Evolutionary conservation across 1,140 invertebrate genomes (phyloP).

Genomic region (Papilio glaucus): DNA sequence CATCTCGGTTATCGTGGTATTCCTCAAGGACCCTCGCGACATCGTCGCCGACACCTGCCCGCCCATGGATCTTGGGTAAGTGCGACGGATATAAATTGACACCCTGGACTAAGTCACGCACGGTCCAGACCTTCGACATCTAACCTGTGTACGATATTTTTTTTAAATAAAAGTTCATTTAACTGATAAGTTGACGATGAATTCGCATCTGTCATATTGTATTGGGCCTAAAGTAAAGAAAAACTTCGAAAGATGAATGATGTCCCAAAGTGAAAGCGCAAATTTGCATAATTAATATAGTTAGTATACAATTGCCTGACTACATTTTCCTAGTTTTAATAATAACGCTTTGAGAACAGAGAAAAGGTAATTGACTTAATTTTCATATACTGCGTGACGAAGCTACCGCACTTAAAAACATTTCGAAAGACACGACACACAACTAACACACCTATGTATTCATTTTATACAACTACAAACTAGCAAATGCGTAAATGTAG

Average conservation of each 20-base stretch:
- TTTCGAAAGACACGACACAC: slow-evolving; percentile 1
- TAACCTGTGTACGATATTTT: not conserved
- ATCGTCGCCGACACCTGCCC: slow-evolving; percentile 84
- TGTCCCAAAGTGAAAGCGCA: no score
- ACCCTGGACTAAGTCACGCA: not conserved
- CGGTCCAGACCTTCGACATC: not conserved
- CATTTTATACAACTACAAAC: not conserved
- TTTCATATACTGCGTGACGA: slow-evolving; percentile 15
- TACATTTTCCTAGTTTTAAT: not conserved
- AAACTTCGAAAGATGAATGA: no score
- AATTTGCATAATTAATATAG: no score
- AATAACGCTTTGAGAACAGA: not conserved
- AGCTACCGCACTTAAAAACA: slow-evolving; percentile 1
- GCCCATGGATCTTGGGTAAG: slow-evolving; percentile 82
- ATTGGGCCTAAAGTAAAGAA: no score
- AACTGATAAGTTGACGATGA: no score
- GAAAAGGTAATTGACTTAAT: not conserved
- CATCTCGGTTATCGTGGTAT: slow-evolving; percentile 94
- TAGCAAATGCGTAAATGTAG: no score
- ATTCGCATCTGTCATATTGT: no score
- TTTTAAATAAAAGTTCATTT: no score
- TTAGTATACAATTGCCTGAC: no score
- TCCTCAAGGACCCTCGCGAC: slow-evolving; percentile 89
- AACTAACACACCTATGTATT: not conserved
- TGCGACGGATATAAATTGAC: not conserved